Base-by-base conservation (phyloP, 2,888 invertebrate species). In the Dastarcus helophoroides region DNA sequence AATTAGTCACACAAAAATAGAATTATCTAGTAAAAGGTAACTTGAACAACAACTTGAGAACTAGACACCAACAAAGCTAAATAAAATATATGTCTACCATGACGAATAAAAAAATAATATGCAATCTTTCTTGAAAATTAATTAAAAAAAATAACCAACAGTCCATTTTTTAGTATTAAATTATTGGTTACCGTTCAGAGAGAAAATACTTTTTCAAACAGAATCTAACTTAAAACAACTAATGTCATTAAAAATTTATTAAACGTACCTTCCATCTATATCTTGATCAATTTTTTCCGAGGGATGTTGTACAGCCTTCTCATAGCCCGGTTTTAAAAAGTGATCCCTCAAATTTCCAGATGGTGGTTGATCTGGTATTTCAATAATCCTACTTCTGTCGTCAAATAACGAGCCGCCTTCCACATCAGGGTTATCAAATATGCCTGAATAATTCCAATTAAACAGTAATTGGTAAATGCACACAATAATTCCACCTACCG, bases 281-380 rank as follows among this genome's bases (percentile, higher is more conserved):
- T 52, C 52, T 29, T 39, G 37, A 37, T 54, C 53, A 41, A 48
- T 33, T 53, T 47, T 48, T 11, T 42, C 38, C 17, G 38, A 17
- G 7, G 16, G 25, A 23, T 30, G 25, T 30, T 35, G 33, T 14
- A 34, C 25, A 6, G 46, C 38, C 32, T 47, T 42, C 36, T 61
- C 56, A 44, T 55, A 62, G 7, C 62, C 68, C 1, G 68, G 65
- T 48, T 73, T 73, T 24, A 73, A 44, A 42, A 65, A 67, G n/a
- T 67, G 62, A 23, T 69, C 66, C 29, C 69, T 58, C 19, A 69
- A 43, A 48, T 60, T 54, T 19, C 53, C 45, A 21, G 25, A 17
- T 26, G 29, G 14, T 11, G 31, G 22, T 32, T 36, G 36, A 19
- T 40, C 38, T n/a, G n/a, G n/a, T n/a, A n/a, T n/a, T 26, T 42